phyloP scores from a whole-genome alignment of 1,140 invertebrate species.

The Thaumetopoea pityocampa region DNA sequence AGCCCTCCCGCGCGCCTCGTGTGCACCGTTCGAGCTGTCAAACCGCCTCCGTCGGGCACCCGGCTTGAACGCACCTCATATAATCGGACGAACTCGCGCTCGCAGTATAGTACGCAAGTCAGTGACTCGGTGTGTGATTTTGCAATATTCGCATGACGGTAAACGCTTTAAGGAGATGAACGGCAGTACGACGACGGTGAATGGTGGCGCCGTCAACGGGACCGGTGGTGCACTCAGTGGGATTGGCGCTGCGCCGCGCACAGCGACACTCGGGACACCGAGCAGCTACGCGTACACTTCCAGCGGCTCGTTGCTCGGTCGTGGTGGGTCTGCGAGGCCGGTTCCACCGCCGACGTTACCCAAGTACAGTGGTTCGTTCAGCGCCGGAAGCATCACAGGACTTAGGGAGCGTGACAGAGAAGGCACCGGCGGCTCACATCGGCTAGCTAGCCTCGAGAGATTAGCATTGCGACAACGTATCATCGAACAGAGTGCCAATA shows the following conservation, averaged over 20 bases:
- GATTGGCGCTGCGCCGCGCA: constrained; percentile 57
- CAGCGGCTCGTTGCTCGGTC: constrained; percentile 60
- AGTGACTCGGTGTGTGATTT: constrained; percentile 62
- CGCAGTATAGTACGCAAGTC: constrained; percentile 46
- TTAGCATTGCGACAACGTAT: constrained; percentile 83
- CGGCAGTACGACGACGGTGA: constrained; percentile 69
- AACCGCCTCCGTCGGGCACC: constrained; percentile 67
- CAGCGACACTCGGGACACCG: constrained; percentile 62
- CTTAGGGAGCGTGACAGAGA: constrained; percentile 71
- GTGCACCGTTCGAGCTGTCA: constrained; percentile 61
- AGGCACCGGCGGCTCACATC: constrained; percentile 78
- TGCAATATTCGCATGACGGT: constrained; percentile 60
- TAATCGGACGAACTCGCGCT: constrained; percentile 47
- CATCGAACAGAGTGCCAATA: constrained; percentile 77
- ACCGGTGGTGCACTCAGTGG: constrained; percentile 58
- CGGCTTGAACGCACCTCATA: constrained; percentile 58
- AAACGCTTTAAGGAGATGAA: constrained; percentile 59
- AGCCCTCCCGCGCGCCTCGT: constrained; percentile 53
- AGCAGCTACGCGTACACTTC: constrained; percentile 70
- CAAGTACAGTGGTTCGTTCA: constrained; percentile 76
- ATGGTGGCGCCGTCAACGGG: constrained; percentile 63
- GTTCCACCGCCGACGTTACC: constrained; percentile 81
- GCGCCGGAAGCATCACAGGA: constrained; percentile 69
- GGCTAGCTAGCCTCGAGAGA: constrained; percentile 82
- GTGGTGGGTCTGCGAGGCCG: constrained; percentile 70